phyloP scores from a whole-genome alignment of 2,888 invertebrate species.

The Eupithecia subumbrata region DNA sequence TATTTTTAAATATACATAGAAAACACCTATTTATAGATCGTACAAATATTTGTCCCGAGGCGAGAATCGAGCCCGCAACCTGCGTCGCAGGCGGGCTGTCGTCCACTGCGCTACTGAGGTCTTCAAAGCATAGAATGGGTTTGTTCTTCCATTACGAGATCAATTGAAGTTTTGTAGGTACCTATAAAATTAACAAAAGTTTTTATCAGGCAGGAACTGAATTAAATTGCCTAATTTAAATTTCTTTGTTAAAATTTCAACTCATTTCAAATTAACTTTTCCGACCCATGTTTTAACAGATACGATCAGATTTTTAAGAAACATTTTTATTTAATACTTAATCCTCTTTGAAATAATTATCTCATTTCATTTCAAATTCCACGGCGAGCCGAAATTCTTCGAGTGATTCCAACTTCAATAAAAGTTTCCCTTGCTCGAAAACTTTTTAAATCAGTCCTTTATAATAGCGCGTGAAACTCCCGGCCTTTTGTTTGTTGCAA shows the following conservation, averaged over 20 bases:
- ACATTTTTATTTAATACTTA: slow-evolving; percentile 40
- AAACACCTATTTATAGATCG: no score
- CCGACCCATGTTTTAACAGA: background rate
- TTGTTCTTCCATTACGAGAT: background rate
- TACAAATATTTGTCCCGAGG: no score
- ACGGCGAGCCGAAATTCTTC: slow-evolving; percentile 44
- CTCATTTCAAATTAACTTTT: background rate
- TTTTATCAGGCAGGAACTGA: background rate
- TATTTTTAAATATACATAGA: no score
- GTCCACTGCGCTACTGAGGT: no score
- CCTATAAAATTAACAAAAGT: background rate
- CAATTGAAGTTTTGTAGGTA: background rate
- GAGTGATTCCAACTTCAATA: slow-evolving; percentile 45
- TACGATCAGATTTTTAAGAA: slow-evolving; percentile 30
- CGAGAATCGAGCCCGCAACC: no score
- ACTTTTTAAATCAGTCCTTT: slow-evolving; percentile 46
- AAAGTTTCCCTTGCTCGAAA: slow-evolving; percentile 44
- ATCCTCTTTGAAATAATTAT: slow-evolving; percentile 44
- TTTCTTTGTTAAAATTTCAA: background rate
- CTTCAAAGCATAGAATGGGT: background rate
- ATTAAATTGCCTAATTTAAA: background rate
- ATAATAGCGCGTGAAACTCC: slow-evolving; percentile 32
- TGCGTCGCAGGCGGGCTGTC: background rate
- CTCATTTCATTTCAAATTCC: slow-evolving; percentile 45
- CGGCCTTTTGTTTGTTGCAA: slow-evolving; percentile 31